Evolutionary conservation across 1,140 invertebrate species (phyloP).

Genomic region (Adoxophyes honmai): DNA sequence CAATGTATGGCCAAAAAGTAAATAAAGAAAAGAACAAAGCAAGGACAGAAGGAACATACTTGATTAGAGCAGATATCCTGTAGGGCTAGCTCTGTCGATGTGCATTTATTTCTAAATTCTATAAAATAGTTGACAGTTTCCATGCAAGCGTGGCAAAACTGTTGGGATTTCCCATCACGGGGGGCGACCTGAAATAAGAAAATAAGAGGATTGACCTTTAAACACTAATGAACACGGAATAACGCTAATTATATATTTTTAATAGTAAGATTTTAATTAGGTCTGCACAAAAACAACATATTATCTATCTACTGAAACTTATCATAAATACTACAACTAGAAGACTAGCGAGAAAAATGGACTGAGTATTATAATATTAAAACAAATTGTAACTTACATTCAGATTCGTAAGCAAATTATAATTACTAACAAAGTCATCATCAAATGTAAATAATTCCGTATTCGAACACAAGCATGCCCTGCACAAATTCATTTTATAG

Average conservation of each 20-base stretch:
- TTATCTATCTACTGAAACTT: too few relatives aligned
- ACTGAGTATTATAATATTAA: too few relatives aligned
- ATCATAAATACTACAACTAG: too few relatives aligned
- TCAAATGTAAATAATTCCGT: constrained; percentile 34
- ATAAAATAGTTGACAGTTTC: constrained; percentile 38
- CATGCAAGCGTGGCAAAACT: constrained; percentile 38
- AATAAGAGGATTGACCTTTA: too few relatives aligned
- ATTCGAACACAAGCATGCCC: constrained; percentile 43
- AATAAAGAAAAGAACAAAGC: too few relatives aligned
- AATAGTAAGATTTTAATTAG: too few relatives aligned
- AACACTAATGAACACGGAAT: too few relatives aligned
- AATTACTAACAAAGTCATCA: constrained; percentile 37
- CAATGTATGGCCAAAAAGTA: too few relatives aligned
- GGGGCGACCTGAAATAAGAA: constrained; percentile 36
- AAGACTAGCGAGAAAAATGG: too few relatives aligned
- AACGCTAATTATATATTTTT: too few relatives aligned
- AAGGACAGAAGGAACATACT: too few relatives aligned
- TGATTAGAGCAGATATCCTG: constrained; percentile 2
- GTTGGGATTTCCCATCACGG: constrained; percentile 37
- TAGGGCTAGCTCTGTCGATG: constrained; percentile 30
- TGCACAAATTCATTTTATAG: constrained; percentile 37
- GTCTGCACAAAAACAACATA: constrained; percentile 4
- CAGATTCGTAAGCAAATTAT: constrained; percentile 50
- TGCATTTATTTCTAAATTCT: constrained; percentile 47
- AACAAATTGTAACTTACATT: constrained; percentile 31